These are phyloP conservation scores for Stomorhina lunata DNA, from an alignment of 2,888 invertebrate species.

Conservation along the genomic window DNA sequence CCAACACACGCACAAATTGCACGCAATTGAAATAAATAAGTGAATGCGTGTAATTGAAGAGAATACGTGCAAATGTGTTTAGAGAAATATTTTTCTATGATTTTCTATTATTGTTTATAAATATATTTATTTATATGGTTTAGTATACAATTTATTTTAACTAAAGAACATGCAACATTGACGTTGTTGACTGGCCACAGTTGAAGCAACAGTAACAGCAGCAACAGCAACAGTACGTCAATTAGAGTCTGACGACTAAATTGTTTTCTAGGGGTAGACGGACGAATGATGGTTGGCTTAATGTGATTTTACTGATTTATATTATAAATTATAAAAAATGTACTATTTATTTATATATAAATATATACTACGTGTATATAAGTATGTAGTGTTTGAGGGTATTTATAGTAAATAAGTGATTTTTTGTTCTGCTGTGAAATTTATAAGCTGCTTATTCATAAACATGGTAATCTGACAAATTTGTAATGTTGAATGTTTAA, in stretches of 20 bases:
- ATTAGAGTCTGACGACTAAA: slow-evolving; percentile 57
- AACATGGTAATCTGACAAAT: slow-evolving; percentile 58
- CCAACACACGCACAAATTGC: not conserved
- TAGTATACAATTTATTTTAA: too few relatives aligned
- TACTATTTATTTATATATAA: not conserved
- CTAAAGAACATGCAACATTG: slow-evolving; percentile 1
- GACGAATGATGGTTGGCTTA: not conserved
- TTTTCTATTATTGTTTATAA: not conserved
- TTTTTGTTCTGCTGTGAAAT: not conserved
- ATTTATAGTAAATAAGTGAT: not conserved
- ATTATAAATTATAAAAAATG: not conserved
- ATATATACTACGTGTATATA: not conserved
- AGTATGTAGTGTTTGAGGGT: not conserved
- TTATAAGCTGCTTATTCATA: slow-evolving; percentile 40
- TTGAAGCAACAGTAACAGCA: not conserved
- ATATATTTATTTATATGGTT: not conserved
- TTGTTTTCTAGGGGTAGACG: slow-evolving; percentile 13
- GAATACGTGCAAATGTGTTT: not conserved
- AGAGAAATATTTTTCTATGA: not conserved
- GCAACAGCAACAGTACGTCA: slow-evolving; percentile 39
- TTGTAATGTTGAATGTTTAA: slow-evolving; percentile 57
- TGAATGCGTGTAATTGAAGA: not conserved
- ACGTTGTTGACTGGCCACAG: not conserved
- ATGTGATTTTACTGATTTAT: not conserved
- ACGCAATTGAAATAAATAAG: not conserved